phyloP scores from a whole-genome alignment of 2,113 vertebrate genomes.

The Asarcornis scutulata region DNA sequence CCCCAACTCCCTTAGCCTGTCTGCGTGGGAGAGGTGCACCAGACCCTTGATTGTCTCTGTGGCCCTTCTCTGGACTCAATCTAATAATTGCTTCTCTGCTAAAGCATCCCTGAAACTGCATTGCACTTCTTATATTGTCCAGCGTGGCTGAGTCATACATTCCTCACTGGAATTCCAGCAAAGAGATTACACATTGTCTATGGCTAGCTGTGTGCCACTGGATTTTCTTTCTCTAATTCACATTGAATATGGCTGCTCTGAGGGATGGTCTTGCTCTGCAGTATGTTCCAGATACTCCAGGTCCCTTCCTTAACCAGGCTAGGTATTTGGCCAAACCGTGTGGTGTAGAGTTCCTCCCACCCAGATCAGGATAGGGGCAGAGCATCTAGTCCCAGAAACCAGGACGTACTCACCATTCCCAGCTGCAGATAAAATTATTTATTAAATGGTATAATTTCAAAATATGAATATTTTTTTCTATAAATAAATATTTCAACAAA shows the following conservation, averaged over 20 bases:
- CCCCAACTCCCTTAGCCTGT: no score
- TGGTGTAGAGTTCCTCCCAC: background rate
- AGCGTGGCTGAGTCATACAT: background rate
- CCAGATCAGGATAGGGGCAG: background rate
- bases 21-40: no score
- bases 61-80: no score
- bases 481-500: background rate
- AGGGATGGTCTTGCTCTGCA: background rate
- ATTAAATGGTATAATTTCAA: background rate
- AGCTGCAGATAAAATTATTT: background rate
- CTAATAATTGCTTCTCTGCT: background rate
- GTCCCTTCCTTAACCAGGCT: background rate
- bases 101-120: background rate
- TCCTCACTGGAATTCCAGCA: background rate
- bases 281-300: background rate
- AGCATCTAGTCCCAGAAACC: background rate
- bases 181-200: background rate
- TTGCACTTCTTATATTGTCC: background rate
- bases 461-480: background rate
- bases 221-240: background rate
- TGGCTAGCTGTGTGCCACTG: background rate
- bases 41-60: no score
- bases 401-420: background rate
- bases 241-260: background rate
- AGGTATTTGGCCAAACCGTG: background rate